These are phyloP conservation scores for Leucozona laternaria DNA, from an alignment of 2,888 invertebrate genomes.

Conservation along the genomic window DNA sequence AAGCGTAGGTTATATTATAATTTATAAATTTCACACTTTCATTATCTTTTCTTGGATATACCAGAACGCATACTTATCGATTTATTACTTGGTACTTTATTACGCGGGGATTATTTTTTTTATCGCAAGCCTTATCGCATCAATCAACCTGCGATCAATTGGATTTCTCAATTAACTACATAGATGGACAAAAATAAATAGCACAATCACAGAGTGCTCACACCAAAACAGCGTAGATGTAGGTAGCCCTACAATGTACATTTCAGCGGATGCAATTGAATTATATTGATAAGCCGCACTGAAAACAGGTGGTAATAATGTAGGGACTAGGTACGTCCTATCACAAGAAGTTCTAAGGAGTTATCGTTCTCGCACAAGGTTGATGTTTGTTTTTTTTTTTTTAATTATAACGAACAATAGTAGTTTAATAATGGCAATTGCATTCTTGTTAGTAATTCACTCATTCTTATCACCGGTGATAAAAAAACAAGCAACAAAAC, in stretches of 20 bases:
- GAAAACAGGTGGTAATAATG: conserved; percentile 3
- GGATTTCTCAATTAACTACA: background rate
- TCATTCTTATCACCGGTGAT: conserved; percentile 52
- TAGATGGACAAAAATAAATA: conserved; percentile 4
- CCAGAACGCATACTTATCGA: conserved; percentile 16
- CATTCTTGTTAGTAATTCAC: conserved; percentile 39
- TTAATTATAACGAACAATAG: conserved; percentile 35
- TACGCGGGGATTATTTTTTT: conserved; percentile 6
- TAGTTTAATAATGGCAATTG: conserved; percentile 54
- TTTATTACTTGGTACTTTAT: conserved; percentile 11
- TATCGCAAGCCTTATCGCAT: conserved; percentile 25
- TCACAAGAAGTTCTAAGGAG: conserved; percentile 11
- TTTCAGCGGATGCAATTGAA: conserved; percentile 19
- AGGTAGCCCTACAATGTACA: background rate
- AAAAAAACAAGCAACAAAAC: conserved; percentile 30
- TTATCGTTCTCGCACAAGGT: conserved; percentile 26
- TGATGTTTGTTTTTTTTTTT: conserved; percentile 18
- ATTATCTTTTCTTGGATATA: conserved; percentile 26
- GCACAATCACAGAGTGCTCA: background rate
- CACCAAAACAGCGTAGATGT: background rate
- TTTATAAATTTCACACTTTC: conserved; percentile 37
- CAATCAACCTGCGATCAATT: conserved; percentile 3
- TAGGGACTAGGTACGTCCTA: background rate
- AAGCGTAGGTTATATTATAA: conserved; percentile 20
- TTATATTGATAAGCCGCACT: conserved; percentile 2